A percentile compares a stretch with the other conserved stretches of the same genome.
Evolutionary conservation across 2,113 vertebrate genomes (phyloP).

Genomic region (Rhinopomastus cyanomelas): DNA sequence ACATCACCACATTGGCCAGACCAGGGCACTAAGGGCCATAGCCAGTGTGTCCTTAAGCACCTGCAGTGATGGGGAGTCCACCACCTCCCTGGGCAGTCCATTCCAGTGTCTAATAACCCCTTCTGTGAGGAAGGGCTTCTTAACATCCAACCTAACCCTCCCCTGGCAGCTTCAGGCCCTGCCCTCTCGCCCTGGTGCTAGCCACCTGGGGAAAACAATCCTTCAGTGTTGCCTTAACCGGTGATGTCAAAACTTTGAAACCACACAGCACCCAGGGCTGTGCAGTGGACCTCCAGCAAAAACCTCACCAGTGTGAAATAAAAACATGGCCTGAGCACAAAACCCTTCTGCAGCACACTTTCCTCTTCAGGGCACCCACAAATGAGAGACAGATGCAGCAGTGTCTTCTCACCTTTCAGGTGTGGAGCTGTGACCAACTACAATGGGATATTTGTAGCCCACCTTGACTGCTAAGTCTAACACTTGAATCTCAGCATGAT

Average conservation of each 20-base stretch:
- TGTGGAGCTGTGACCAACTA: neutral
- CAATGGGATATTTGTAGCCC: neutral
- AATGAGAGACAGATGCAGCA: conserved; percentile 24
- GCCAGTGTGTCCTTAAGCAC: too few species aligned
- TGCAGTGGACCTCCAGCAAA: neutral
- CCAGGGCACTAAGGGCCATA: too few species aligned
- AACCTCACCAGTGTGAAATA: conserved; percentile 15
- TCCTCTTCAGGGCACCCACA: neutral
- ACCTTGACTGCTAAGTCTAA: neutral
- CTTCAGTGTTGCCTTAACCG: neutral
- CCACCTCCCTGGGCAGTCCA: too few species aligned
- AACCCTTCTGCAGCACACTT: conserved; percentile 12
- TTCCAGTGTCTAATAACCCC: too few species aligned
- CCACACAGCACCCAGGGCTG: neutral
- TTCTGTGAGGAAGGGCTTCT: too few species aligned
- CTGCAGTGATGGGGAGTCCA: too few species aligned
- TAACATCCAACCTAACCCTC: too few species aligned
- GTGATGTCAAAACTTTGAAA: neutral
- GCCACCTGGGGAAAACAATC: neutral
- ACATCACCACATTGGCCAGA: too few species aligned
- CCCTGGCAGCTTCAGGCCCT: too few species aligned
- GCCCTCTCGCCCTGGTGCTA: too few species aligned
- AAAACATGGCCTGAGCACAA: neutral
- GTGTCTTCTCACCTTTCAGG: neutral
- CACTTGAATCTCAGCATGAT: neutral